Percentiles rank a stretch among this genome's conserved stretches.
phyloP scores from a whole-genome alignment of 2,113 vertebrate species.

The Nycticryphes semicollaris region DNA sequence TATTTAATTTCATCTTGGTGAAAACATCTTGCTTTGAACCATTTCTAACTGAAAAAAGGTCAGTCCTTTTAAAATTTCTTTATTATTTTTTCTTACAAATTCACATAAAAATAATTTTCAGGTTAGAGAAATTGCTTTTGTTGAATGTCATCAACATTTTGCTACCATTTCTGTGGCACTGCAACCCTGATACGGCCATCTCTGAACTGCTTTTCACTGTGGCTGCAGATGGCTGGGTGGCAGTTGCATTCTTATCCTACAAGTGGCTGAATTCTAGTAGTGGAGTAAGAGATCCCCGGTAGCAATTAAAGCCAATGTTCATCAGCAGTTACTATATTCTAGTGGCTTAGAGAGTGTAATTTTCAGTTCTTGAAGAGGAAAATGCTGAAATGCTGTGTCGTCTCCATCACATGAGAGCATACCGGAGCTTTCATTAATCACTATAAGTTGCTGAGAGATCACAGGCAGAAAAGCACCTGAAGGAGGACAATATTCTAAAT shows the following conservation, averaged over 20 bases:
- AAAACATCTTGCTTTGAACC: background rate
- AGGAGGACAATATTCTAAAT: background rate
- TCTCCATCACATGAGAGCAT: background rate
- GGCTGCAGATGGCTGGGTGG: background rate
- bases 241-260: background rate
- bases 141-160: background rate
- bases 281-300: background rate
- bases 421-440: slow-evolving; percentile 29
- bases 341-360: slow-evolving; percentile 24
- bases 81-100: background rate
- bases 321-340: slow-evolving; percentile 43
- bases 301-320: slow-evolving; percentile 19
- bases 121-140: background rate
- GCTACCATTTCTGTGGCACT: background rate
- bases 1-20: background rate
- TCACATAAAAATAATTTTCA: background rate
- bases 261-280: slow-evolving; percentile 3
- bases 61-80: background rate
- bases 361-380: slow-evolving; percentile 55
- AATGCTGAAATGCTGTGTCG: slow-evolving; percentile 15
- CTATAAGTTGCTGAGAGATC: background rate
- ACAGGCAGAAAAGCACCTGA: background rate
- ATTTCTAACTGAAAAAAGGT: background rate
- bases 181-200: background rate
- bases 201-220: background rate